Conservation (phyloP, 2,113 vertebrate species). For the Neolamprologus devosi region DNA sequence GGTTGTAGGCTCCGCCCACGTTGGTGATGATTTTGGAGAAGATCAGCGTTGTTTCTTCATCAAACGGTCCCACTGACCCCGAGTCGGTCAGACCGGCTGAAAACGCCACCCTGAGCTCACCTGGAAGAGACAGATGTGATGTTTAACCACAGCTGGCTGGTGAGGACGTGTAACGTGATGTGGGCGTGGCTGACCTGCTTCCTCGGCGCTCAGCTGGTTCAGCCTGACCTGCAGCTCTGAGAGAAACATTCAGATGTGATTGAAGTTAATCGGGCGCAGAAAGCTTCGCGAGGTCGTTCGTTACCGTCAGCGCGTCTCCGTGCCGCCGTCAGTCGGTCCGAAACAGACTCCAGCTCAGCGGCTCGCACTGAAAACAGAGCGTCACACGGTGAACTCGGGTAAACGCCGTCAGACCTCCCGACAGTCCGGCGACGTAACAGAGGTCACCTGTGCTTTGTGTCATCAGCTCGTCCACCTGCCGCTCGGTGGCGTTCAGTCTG, state of each 20-base stretch:
- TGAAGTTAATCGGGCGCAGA: not conserved
- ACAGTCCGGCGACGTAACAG: not conserved
- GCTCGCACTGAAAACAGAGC: not conserved
- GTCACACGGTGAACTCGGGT: not conserved
- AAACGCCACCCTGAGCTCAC: constrained; percentile 41
- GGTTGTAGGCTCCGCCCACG: constrained; percentile 41
- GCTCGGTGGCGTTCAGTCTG: not conserved
- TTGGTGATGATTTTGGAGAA: constrained; percentile 55
- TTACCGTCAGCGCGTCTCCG: not conserved
- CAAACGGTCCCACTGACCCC: constrained; percentile 49
- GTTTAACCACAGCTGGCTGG: no score
- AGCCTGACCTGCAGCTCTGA: not conserved
- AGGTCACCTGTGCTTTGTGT: not conserved
- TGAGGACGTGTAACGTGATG: not conserved
- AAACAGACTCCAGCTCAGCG: not conserved
- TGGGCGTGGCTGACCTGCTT: not conserved
- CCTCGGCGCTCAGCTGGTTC: not conserved
- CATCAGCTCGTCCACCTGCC: not conserved
- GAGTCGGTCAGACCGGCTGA: constrained; percentile 48
- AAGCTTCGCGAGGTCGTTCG: not conserved
- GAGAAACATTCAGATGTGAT: not conserved
- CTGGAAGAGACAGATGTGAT: not conserved
- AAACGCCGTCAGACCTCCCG: not conserved
- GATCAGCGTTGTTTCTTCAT: constrained; percentile 44
- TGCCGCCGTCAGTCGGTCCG: not conserved